Percentiles rank a stretch among this genome's conserved stretches.
Conservation (phyloP, 2,797 vertebrate species). For the Peromyscus aztecus region DNA sequence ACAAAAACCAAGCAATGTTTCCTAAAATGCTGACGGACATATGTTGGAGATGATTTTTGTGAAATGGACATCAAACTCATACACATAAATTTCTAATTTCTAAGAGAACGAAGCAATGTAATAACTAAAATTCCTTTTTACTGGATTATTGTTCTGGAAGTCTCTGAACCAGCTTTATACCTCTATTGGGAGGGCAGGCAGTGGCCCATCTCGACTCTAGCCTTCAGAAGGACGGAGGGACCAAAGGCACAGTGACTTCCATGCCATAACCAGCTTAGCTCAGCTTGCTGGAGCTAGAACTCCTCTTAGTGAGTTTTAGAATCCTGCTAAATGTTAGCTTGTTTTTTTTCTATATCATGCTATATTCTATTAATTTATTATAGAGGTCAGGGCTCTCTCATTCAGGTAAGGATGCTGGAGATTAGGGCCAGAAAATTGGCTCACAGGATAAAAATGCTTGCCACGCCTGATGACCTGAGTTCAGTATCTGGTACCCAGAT, state of each 20-base stretch:
- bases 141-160: background rate
- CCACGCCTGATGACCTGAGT: no score
- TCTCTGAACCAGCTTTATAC: background rate
- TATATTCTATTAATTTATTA: background rate
- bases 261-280: background rate
- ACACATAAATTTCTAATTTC: background rate
- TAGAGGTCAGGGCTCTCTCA: background rate
- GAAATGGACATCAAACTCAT: background rate
- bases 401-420: background rate
- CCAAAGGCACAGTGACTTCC: background rate
- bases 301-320: background rate
- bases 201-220: background rate
- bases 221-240: background rate
- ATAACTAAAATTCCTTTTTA: background rate
- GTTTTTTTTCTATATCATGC: background rate
- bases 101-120: background rate
- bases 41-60: background rate
- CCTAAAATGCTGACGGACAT: background rate
- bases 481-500: background rate
- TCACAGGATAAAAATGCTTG: background rate
- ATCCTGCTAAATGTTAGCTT: background rate
- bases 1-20: background rate
- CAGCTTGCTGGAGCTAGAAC: background rate
- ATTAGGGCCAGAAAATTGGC: background rate
- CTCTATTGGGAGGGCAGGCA: background rate